Evolutionary conservation across 2,113 vertebrate species (phyloP), one percentile per base, ranked within the genome.

Genomic region (Neodon shergylaensis): DNA sequence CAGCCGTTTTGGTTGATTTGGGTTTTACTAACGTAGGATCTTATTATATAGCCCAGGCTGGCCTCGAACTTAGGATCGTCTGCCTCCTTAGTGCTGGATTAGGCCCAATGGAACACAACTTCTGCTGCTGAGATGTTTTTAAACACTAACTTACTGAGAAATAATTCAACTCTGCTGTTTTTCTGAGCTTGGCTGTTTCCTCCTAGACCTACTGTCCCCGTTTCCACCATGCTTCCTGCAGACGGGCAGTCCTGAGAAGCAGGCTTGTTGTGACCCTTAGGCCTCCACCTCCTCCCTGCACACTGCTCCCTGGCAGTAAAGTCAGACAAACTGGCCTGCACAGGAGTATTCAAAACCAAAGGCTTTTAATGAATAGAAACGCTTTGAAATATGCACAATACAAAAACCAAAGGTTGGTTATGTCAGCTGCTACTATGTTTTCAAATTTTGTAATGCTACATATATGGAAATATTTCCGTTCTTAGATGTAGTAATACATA

Each of bases 321-420:
- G 44, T 21, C 49, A 31, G 36, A 63, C 54, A 19, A 65, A 36
- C 44, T 78, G 11, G 24, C 68, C 54, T 19, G 2, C 61, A 49
- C 26, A 28, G n/a, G 52, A 28, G 47, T 90, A 8, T 92, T 90
- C 5, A 33, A 49, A 3, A 26, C 36, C 16, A 73, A 88, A 44
- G 28, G 21, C 33, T 47, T 22, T 74, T 16, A 72, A 58, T 77
- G 26, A 81, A 49, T 72, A 58, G 39, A 81, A 83, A n/a, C 68
- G 74, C 9, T 83, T 82, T 92, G 42, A 58, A 47, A 31, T 72
- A 2, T 88, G 17, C 26, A 68, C 86, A 17, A 8, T 70, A 66
- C 63, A 31, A 73, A 26, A 97, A 88, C 49, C 63, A 93, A 65
- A 36, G 26, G 8, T 76, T 54, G 22, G 28, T 78, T 66, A 90